These are phyloP conservation scores for Oreortyx pictus DNA, from an alignment of 2,797 vertebrate species.

Conservation along the genomic window DNA sequence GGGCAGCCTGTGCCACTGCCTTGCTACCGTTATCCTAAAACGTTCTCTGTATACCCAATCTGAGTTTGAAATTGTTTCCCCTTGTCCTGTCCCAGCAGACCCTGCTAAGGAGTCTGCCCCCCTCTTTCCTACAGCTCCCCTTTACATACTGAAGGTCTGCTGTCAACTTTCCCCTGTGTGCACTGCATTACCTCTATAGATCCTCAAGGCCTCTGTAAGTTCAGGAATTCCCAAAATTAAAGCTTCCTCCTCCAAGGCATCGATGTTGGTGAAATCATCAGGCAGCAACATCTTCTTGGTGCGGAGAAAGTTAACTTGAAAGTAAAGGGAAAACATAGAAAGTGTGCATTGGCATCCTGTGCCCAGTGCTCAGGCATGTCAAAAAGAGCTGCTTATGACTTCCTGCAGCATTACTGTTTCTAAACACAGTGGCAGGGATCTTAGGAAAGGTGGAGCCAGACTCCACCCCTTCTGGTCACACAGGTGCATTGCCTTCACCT, in stretches of 20 bases:
- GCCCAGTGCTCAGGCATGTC: not conserved
- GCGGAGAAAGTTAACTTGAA: constrained; percentile 80
- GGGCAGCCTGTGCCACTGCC: too few species aligned
- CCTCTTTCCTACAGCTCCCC: too few species aligned
- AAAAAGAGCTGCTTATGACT: not conserved
- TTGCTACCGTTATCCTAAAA: too few species aligned
- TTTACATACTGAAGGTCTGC: too few species aligned
- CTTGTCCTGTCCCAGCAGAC: too few species aligned
- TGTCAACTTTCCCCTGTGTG: not conserved
- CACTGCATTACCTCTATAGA: constrained; percentile 60
- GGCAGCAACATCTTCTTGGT: constrained; percentile 78
- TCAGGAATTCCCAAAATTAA: constrained; percentile 74
- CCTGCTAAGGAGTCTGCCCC: too few species aligned
- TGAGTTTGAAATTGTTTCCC: too few species aligned
- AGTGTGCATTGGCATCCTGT: not conserved
- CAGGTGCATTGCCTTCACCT: too few species aligned
- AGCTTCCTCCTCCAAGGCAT: constrained; percentile 73
- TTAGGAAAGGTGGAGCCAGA: too few species aligned
- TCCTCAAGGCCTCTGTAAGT: constrained; percentile 69
- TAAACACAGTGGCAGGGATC: not conserved
- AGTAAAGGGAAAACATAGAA: constrained; percentile 28
- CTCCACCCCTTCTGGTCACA: too few species aligned
- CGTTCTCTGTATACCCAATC: too few species aligned
- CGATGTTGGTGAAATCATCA: constrained; percentile 75
- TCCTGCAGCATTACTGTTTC: not conserved